phyloP scores from a whole-genome alignment of 1,140 invertebrate genomes.

The Aphaenogaster floridana region DNA sequence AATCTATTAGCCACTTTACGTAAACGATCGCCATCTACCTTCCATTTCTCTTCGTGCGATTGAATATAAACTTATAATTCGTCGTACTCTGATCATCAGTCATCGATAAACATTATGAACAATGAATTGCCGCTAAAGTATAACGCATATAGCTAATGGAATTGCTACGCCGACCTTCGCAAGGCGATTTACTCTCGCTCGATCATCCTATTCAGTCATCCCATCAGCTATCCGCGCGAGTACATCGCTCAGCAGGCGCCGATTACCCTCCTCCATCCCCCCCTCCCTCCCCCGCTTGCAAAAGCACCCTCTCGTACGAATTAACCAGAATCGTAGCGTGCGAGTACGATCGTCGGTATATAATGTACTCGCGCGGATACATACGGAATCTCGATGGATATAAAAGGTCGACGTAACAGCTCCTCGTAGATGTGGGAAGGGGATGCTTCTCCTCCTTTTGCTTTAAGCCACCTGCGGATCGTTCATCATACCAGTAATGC shows the following conservation, averaged over 20 bases:
- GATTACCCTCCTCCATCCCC: slow-evolving; percentile 8
- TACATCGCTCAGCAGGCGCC: slow-evolving; percentile 34
- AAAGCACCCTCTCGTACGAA: slow-evolving; percentile 55
- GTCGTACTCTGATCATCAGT: neutral
- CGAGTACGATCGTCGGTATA: slow-evolving; percentile 39
- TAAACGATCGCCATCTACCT: neutral
- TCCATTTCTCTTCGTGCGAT: neutral
- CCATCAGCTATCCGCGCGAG: slow-evolving; percentile 40
- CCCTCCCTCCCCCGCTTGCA: neutral
- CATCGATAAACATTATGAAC: slow-evolving; percentile 20
- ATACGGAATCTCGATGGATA: slow-evolving; percentile 61
- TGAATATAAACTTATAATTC: neutral
- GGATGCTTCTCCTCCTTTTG: slow-evolving; percentile 56
- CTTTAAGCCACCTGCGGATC: slow-evolving; percentile 77
- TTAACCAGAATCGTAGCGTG: slow-evolving; percentile 40
- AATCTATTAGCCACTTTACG: slow-evolving; percentile 42
- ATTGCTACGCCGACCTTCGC: slow-evolving; percentile 23
- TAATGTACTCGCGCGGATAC: slow-evolving; percentile 43
- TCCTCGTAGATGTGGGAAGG: slow-evolving; percentile 49
- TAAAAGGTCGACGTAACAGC: slow-evolving; percentile 69
- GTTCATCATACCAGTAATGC: slow-evolving; percentile 82
- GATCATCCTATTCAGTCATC: slow-evolving; percentile 45
- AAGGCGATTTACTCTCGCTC: slow-evolving; percentile 38
- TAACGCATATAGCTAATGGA: slow-evolving; percentile 33
- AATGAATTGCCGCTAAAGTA: slow-evolving; percentile 11